Base-by-base conservation (phyloP, 2,888 invertebrate species). In the Holacanthella duospinosa region DNA sequence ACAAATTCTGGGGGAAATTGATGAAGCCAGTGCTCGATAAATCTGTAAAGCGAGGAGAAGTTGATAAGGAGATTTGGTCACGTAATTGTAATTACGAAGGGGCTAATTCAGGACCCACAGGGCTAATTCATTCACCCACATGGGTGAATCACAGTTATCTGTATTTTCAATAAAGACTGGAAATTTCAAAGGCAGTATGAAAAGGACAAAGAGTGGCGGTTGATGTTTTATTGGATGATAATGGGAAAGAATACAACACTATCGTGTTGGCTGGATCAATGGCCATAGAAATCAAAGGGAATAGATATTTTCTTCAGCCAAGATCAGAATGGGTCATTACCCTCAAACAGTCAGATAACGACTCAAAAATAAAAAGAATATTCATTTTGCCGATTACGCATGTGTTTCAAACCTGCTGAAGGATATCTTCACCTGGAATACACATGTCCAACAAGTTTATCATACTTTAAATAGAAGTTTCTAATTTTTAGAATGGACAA, bases 121-220 rank as follows among this genome's bases (percentile, higher is more conserved):
- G n/a, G n/a, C n/a, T n/a, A n/a, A n/a, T n/a, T n/a, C n/a, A n/a
- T n/a, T 29, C 44, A 29, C 36, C 29, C 66, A 27, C 55, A 58
- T 19, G 68, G 68, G 1, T 68, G 68, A 66, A 59, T 68, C 9
- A 66, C 66, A 4, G 64, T 60, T 3, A 66, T 68, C 26, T 64
- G 63, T 53, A 63, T 56, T 2, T 68, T 66, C 61, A 60, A 64
- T 26, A 43, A 61, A 43, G 61, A 66, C 24, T 66, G 68, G 44
- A 59, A 66, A 36, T 63, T 59, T 55, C 54, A 57, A 59, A 60
- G 65, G 44, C 2, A 53, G 53, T 16, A 25, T 29, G 4, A 24
- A 2, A 1, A 28, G 25, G 25, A 29, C 1, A 21, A 54, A 43
- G n/a, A n/a, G 12, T 67, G 67, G 64, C 62, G n/a, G 64, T 64